Evolutionary conservation across 2,888 invertebrate genomes (phyloP), one percentile per base, ranked within the genome.

Genomic region (Pteria penguin): DNA sequence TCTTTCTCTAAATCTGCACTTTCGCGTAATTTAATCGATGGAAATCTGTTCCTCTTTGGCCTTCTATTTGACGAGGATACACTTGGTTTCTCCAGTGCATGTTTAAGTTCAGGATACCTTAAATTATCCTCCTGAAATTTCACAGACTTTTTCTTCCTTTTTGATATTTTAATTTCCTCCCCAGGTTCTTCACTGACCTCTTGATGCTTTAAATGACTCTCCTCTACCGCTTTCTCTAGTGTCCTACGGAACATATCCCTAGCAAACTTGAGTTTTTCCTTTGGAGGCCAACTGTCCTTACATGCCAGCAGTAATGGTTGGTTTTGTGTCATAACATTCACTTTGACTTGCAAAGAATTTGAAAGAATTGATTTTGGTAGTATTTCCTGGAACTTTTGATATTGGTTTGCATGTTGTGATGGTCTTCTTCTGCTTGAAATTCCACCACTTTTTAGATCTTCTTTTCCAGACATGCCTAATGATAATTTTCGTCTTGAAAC

Each of bases 201-300:
- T 26, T 58, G 11, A 22, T 61, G 45, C 14, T 67, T 31, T n/a
- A 36, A 24, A 22, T 36, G 22, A 2, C 32, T 72, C 57, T 74
- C 72, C 58, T 84, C 81, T 3, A 85, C 80, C 52, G 87, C 84
- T 54, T 75, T 80, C 22, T 82, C 82, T 27, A 87, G 61, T 8
- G 82, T 79, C 60, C 82, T 61, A 63, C 65, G 75, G 73, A 87
- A 87, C 67, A 83, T 77, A 27, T 74, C 79, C n/a, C 87, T 67
- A 4, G 85, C 86, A 79, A 79, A 82, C 74, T 84, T 85, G 29
- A 87, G 75, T 67, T 80, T 81, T 33, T 86, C 84, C 71, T 81
- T 85, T 11, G 86, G 76, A 8, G 84, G 84, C 81, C 84, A 83
- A 0, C 18, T 24, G 4, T 24, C 33, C 22, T 18, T 54, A 57